Base-by-base conservation (phyloP, 2,113 vertebrate species). In the Serinus canaria region DNA sequence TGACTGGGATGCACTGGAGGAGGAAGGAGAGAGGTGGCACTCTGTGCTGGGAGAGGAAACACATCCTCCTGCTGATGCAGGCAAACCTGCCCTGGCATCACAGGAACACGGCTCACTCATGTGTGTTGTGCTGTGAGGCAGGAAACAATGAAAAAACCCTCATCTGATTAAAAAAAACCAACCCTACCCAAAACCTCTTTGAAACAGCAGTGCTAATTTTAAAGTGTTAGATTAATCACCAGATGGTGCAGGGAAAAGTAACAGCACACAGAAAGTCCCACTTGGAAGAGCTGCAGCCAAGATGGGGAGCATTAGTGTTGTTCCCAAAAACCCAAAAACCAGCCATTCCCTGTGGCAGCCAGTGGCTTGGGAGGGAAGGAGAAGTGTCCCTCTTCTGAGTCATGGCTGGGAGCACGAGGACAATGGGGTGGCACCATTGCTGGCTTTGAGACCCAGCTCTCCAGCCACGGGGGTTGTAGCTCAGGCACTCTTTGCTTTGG, bases 381-480 rank as follows among this genome's bases (percentile, higher is more conserved):
- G 53, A 44, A 0, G 1, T 22, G 76, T 69, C 18, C 60, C 41
- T 44, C 60, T 44, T 24, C 58, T 5, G 9, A 47, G 68, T 5
- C 49, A 16, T 3, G 35, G 20, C 44, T 25, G 73, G 44, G 30
- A 80, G 50, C 76, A 86, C 1, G 1, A 64, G 30, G 18, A 67
- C 50, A 56, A 56, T n/a, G 31, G 31, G 55, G 31, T 56, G 55
- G 55, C 20, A n/a, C 19, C 19, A 39, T 17, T 0, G 0, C 3
- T 64, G 72, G 30, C 2, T 0, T 0, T 53, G 37, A 50, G 49
- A 87, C 28, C 21, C 81, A 58, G 0, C 10, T 33, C 39, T 64
- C 11, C 56, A 46, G 1, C 28, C 43, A 5, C 0, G 9, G 31
- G 9, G 17, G 18, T 5, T 0, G 0, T 7, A 9, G 55, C 43